Conservation (phyloP, 2,888 invertebrate species). For the Didymodactylos carnosus region DNA sequence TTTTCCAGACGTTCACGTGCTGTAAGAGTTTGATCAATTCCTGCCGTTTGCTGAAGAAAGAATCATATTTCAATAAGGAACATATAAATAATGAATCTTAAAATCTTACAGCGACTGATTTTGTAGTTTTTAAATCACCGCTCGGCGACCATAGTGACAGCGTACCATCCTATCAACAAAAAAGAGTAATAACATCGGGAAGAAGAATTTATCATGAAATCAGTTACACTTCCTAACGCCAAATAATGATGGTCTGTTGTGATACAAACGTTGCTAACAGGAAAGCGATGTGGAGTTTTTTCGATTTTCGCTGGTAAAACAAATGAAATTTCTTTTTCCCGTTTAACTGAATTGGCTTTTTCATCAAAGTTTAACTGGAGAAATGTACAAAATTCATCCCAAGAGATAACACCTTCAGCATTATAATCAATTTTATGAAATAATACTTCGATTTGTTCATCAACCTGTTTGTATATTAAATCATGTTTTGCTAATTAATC, state of each 20-base stretch:
- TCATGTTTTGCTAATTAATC: background rate
- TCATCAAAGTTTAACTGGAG: slow-evolving; percentile 35
- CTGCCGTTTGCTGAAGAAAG: background rate
- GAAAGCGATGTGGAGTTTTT: slow-evolving; percentile 29
- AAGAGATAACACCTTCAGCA: slow-evolving; percentile 29
- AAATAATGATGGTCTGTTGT: slow-evolving; percentile 24
- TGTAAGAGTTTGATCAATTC: background rate
- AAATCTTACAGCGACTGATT: slow-evolving; percentile 26
- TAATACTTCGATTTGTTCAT: slow-evolving; percentile 23
- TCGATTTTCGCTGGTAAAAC: slow-evolving; percentile 29
- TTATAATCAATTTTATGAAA: slow-evolving; percentile 36
- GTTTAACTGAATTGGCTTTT: slow-evolving; percentile 31
- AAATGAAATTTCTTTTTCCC: slow-evolving; percentile 27
- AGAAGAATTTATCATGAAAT: no score
- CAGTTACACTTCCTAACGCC: slow-evolving; percentile 2
- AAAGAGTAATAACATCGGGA: background rate
- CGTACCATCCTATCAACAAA: slow-evolving; percentile 26
- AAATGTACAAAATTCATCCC: slow-evolving; percentile 36
- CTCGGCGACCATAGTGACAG: slow-evolving; percentile 31
- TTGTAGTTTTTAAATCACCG: slow-evolving; percentile 25
- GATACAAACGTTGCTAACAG: slow-evolving; percentile 27
- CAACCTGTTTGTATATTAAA: background rate
- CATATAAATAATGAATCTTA: no score
- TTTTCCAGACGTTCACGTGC: background rate
- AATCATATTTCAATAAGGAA: background rate